Base-by-base conservation (phyloP, 2,113 vertebrate genomes). In the Clupea harengus region DNA sequence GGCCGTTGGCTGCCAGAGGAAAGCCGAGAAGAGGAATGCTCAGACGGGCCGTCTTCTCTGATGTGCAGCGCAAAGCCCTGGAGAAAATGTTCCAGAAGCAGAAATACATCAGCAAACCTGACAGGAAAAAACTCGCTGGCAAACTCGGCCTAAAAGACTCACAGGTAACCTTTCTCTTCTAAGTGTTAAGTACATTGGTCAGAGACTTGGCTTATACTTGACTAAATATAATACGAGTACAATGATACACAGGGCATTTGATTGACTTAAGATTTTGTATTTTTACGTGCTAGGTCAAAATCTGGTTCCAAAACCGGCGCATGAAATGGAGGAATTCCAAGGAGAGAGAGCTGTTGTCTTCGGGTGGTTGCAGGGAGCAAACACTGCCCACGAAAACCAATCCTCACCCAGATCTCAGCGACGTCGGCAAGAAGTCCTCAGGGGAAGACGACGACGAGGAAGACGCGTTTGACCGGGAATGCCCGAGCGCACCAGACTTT, bases 251-350 rank as follows among this genome's bases (percentile, higher is more conserved):
- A 75, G 2, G 22, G 10, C 0, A 39, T 28, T 39, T 32, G 67
- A 28, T 32, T 75, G 28, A 15, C 82, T 6, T 18, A 85, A 5
- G 39, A 4, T 49, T 15, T n/a, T 44, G 52, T 67, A 10, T 83
- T 8, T 8, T 18, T 9, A 20, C 2, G 0, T 6, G 18, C 0
- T 85, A 99, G 98, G 98, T 99, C 84, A 99, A 99, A 93, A 99
- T 99, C 91, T 99, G 98, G 98, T 99, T 99, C 93, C 98, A 99
- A 91, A 99, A 99, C 91, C 93, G 98, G 67, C 95, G 98, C 81
- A 99, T 99, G 98, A 99, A 99, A 88, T 99, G 98, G 98, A 95
- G 98, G 75, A 99, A 99, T 94, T 99, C 97, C 17, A 99, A 99
- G 87, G 98, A 99, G 32, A 93, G 98, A 20, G 98, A 99, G 91